phyloP scores from a whole-genome alignment of 2,888 invertebrate species.

The Hermaeophaga mercurialis region DNA sequence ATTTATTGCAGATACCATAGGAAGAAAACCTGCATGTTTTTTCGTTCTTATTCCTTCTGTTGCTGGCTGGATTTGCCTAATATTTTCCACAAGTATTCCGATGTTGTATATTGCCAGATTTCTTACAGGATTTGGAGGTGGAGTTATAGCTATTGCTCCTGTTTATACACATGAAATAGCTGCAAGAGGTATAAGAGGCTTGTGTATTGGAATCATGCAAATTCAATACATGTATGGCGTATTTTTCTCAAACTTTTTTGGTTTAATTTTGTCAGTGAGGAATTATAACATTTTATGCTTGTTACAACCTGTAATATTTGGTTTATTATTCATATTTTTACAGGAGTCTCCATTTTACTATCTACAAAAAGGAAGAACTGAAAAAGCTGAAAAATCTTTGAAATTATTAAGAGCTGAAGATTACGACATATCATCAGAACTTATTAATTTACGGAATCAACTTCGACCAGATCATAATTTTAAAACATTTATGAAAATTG shows the following conservation, averaged over 20 bases:
- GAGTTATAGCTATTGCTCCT: background rate
- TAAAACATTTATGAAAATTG: background rate
- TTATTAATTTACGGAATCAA: background rate
- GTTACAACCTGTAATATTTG: background rate
- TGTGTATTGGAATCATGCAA: background rate
- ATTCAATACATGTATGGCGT: background rate
- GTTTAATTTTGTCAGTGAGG: background rate
- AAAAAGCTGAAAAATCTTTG: background rate
- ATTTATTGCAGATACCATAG: background rate
- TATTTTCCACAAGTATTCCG: background rate
- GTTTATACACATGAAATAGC: constrained; percentile 1
- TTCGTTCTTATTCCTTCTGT: background rate
- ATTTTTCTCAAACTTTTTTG: background rate
- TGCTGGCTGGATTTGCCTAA: background rate
- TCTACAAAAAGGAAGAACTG: background rate
- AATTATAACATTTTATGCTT: background rate
- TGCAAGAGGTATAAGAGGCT: background rate
- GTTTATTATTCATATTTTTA: background rate
- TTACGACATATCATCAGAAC: background rate
- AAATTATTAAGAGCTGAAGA: background rate
- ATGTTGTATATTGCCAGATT: background rate
- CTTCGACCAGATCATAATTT: background rate
- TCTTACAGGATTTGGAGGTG: background rate
- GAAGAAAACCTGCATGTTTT: background rate
- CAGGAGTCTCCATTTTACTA: background rate